Percentiles rank a stretch among this genome's conserved stretches.
phyloP scores from a whole-genome alignment of 1,140 invertebrate genomes.

The Hyphantria cunea region DNA sequence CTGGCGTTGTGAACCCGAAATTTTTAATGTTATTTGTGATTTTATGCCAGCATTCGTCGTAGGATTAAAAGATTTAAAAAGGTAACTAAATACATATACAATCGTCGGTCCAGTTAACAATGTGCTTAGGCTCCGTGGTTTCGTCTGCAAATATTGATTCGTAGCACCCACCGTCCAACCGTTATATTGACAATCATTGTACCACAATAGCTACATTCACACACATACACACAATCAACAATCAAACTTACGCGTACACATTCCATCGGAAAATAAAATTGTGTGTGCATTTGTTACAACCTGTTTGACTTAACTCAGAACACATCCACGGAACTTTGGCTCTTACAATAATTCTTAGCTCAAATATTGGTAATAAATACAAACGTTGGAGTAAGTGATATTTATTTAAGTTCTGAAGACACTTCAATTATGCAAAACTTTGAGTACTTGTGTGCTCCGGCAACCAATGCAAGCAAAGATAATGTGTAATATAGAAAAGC shows the following conservation, averaged over 20 bases:
- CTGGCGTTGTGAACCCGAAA: slow-evolving; percentile 11
- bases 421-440: too few relatives aligned
- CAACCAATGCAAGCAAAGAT: too few relatives aligned
- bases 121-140: slow-evolving; percentile 2
- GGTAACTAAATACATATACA: slow-evolving; percentile 9
- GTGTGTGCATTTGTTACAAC: neutral
- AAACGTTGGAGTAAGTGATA: neutral
- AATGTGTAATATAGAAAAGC: too few relatives aligned
- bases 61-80: slow-evolving; percentile 16
- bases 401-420: neutral
- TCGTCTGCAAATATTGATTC: slow-evolving; percentile 22
- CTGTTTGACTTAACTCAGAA: neutral
- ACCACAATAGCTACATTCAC: slow-evolving; percentile 1
- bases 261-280: neutral
- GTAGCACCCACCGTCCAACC: slow-evolving; percentile 14
- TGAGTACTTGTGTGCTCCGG: too few relatives aligned
- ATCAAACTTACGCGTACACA: neutral
- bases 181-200: slow-evolving; percentile 14
- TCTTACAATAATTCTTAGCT: neutral
- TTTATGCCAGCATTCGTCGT: slow-evolving; percentile 7
- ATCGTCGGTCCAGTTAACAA: neutral
- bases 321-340: neutral
- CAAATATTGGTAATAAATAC: neutral
- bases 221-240: neutral
- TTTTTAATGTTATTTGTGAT: slow-evolving; percentile 2